Percentiles rank a stretch among this genome's conserved stretches.
These are phyloP conservation scores for Cnemophilus loriae DNA, from an alignment of 2,113 vertebrate species.

Conservation along the genomic window DNA sequence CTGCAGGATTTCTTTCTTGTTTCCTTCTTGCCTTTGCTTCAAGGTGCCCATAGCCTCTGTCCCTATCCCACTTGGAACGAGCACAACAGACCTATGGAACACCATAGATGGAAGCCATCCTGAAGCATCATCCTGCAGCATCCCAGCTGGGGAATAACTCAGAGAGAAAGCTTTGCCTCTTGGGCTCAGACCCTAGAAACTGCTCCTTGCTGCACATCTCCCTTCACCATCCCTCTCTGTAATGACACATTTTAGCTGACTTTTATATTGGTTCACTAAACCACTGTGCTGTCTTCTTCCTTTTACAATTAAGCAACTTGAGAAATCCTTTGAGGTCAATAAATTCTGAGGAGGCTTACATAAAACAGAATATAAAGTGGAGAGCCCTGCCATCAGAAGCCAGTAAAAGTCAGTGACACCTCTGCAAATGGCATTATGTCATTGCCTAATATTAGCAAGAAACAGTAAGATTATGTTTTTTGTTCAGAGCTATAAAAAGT, in stretches of 20 bases:
- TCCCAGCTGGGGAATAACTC: not conserved
- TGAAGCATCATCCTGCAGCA: not conserved
- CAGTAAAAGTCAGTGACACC: conserved; percentile 81
- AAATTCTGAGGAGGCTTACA: conserved; percentile 74
- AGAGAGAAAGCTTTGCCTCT: not conserved
- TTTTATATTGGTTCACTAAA: conserved; percentile 48
- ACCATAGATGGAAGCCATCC: not conserved
- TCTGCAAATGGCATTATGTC: conserved; percentile 81
- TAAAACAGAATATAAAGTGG: conserved; percentile 78
- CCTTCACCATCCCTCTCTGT: not conserved
- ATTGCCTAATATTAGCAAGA: conserved; percentile 79
- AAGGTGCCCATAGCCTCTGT: not conserved
- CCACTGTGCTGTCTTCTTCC: conserved; percentile 69
- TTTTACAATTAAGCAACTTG: conserved; percentile 76
- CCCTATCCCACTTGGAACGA: not conserved
- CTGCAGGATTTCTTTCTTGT: not conserved
- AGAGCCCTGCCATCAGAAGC: conserved; percentile 77
- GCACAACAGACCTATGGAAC: not conserved
- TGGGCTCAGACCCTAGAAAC: not conserved
- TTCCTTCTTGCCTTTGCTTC: not conserved
- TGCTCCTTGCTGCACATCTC: not conserved
- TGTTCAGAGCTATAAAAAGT: conserved; percentile 75
- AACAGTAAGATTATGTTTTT: conserved; percentile 71
- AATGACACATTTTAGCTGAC: conserved; percentile 49
- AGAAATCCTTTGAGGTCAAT: conserved; percentile 75